These are phyloP conservation scores for Cataglyphis rosenhaueri DNA, from an alignment of 2,888 invertebrate genomes.

Conservation along the genomic window DNA sequence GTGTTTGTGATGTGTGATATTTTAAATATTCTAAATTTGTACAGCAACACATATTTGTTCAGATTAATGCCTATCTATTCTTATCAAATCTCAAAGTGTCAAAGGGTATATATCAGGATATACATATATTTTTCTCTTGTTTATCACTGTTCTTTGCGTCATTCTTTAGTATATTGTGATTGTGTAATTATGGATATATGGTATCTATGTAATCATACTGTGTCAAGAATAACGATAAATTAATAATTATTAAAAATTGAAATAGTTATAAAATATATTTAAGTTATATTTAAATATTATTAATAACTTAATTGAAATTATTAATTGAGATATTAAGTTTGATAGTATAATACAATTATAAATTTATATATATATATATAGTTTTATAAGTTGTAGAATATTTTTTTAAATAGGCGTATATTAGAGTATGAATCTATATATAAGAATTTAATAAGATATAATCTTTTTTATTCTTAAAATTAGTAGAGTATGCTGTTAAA, in stretches of 20 bases:
- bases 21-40: conserved; percentile 5
- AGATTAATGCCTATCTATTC: background rate
- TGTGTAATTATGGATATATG: conserved; percentile 11
- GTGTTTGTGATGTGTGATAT: background rate
- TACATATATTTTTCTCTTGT: background rate
- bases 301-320: background rate
- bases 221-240: background rate
- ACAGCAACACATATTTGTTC: background rate
- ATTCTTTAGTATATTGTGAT: conserved; percentile 6
- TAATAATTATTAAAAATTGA: background rate
- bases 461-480: conserved; percentile 2
- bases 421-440: background rate
- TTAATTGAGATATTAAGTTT: background rate
- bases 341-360: conserved; percentile 20
- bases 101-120: conserved; percentile 53
- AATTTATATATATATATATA: background rate
- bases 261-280: background rate
- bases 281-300: background rate
- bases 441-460: background rate
- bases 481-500: background rate
- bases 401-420: background rate
- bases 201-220: background rate
- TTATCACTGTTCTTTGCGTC: conserved; percentile 53
- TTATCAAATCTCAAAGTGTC: conserved; percentile 58
- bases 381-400: background rate